These are phyloP conservation scores for Myiothlypis coronata DNA, from an alignment of 2,797 vertebrate genomes.

Conservation along the genomic window DNA sequence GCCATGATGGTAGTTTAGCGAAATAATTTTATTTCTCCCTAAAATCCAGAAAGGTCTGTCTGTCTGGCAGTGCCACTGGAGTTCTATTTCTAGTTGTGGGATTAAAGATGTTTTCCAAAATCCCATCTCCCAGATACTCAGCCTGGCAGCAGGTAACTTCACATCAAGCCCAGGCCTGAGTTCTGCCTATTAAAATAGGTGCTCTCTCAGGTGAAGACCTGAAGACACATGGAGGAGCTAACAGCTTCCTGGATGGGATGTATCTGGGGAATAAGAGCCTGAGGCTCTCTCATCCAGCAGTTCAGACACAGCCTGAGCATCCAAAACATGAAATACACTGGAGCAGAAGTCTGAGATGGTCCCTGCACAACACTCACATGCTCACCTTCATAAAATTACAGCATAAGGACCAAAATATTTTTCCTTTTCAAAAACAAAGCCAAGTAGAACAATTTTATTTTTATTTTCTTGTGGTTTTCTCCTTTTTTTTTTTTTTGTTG, in stretches of 20 bases:
- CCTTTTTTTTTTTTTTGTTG: neutral
- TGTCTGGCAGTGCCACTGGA: neutral
- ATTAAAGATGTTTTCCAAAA: neutral
- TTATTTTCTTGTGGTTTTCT: neutral
- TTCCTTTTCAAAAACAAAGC: neutral
- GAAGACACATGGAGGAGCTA: accelerated
- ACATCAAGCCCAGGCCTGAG: neutral
- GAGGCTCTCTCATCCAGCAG: neutral
- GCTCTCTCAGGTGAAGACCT: neutral
- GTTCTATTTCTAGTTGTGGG: neutral
- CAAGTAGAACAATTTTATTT: neutral
- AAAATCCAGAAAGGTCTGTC: neutral
- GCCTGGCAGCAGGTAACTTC: neutral
- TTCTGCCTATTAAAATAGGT: neutral
- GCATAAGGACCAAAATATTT: accelerated
- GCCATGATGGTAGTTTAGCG: neutral
- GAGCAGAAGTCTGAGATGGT: neutral
- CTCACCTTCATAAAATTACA: neutral
- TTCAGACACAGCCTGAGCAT: neutral
- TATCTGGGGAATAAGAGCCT: neutral
- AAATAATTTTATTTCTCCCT: neutral
- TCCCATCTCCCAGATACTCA: neutral
- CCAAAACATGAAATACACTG: neutral
- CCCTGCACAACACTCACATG: neutral
- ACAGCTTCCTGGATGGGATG: neutral